phyloP scores from a whole-genome alignment of 2,113 vertebrate species.

The Antigone vipio region DNA sequence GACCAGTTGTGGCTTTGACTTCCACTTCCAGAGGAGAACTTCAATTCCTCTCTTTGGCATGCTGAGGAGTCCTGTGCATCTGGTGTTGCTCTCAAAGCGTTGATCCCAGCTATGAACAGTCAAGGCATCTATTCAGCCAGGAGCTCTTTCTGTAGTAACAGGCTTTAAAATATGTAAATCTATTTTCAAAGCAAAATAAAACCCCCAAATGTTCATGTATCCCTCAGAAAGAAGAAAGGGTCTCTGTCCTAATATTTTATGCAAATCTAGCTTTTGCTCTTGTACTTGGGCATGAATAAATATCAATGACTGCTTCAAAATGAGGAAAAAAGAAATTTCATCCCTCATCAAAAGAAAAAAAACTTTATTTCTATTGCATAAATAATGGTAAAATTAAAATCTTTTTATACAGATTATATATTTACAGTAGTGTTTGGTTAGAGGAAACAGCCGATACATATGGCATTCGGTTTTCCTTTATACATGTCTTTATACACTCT shows the following conservation, averaged over 20 bases:
- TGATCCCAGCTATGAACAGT: not conserved
- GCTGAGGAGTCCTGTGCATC: not conserved
- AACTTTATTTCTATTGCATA: slow-evolving; percentile 92
- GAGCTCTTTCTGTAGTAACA: not conserved
- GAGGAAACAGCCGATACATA: slow-evolving; percentile 78
- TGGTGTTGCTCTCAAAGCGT: fast-evolving
- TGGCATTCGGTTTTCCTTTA: slow-evolving; percentile 81
- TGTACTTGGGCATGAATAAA: not conserved
- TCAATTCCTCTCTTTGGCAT: not conserved
- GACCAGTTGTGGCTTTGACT: not conserved
- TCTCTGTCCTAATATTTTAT: slow-evolving; percentile 5
- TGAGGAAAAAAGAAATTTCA: slow-evolving; percentile 6
- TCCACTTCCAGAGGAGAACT: not conserved
- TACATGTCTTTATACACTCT: slow-evolving; percentile 79
- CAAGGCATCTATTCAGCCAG: not conserved
- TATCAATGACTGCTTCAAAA: not conserved
- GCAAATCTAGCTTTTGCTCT: not conserved
- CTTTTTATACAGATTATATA: slow-evolving; percentile 92
- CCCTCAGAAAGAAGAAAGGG: not conserved
- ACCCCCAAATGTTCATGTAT: not conserved
- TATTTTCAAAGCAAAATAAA: slow-evolving; percentile 28
- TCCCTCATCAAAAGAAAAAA: slow-evolving; percentile 77
- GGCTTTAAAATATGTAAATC: slow-evolving; percentile 53
- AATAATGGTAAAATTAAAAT: slow-evolving; percentile 86
- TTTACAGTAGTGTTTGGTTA: slow-evolving; percentile 88